phyloP scores from a whole-genome alignment of 2,113 vertebrate species.

The Passer montanus region DNA sequence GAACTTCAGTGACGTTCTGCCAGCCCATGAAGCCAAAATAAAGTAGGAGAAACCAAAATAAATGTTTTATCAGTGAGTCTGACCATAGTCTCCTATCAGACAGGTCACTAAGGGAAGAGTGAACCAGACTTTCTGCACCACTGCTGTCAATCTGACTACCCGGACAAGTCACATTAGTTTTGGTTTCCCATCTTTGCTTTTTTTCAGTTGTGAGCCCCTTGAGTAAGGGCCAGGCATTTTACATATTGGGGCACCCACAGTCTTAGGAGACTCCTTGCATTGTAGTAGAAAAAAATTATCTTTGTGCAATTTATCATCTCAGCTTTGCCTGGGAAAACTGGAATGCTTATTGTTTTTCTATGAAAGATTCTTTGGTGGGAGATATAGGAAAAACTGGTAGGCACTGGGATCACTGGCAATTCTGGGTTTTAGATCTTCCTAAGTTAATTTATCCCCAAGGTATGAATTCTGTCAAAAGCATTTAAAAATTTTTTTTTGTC shows the following conservation, averaged over 20 bases:
- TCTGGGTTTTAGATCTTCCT: not conserved
- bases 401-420: not conserved
- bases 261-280: not conserved
- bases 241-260: not conserved
- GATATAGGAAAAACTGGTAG: not conserved
- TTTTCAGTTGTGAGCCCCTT: not conserved
- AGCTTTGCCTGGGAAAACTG: not conserved
- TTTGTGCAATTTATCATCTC: not conserved
- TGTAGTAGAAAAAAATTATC: not conserved
- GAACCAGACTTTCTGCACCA: not conserved
- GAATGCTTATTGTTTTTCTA: not conserved
- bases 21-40: not conserved
- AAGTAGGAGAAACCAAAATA: not conserved
- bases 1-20: not conserved
- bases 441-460: not conserved
- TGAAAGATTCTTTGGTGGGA: not conserved
- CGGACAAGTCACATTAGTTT: not conserved
- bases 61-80: not conserved
- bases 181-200: not conserved
- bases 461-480: not conserved
- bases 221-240: not conserved
- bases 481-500: not conserved
- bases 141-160: not conserved
- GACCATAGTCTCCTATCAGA: not conserved
- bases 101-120: not conserved